A percentile compares a stretch with the other conserved stretches of the same genome.
phyloP scores from a whole-genome alignment of 1,140 invertebrate species.

The Atta texana region DNA sequence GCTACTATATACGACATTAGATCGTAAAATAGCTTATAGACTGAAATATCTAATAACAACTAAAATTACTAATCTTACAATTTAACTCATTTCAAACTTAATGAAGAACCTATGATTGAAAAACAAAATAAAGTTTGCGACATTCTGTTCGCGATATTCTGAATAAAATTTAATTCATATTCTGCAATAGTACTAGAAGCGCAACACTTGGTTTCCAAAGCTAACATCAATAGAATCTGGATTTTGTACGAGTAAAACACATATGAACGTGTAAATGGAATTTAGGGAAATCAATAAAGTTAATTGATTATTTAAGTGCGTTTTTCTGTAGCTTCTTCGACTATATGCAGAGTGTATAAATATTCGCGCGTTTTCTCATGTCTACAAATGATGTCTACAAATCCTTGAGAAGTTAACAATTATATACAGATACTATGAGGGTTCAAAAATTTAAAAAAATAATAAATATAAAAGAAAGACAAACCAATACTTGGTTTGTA shows the following conservation, averaged over 20 bases:
- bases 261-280: neutral
- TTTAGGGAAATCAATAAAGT: neutral
- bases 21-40: constrained; percentile 30
- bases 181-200: constrained; percentile 15
- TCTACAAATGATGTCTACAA: no score
- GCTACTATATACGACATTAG: constrained; percentile 25
- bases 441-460: no score
- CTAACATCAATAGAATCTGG: neutral
- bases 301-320: neutral
- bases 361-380: neutral
- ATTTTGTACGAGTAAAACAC: constrained; percentile 32
- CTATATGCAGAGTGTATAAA: constrained; percentile 18
- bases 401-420: neutral
- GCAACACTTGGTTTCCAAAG: constrained; percentile 13
- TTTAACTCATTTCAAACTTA: constrained; percentile 19
- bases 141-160: neutral
- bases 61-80: constrained; percentile 32
- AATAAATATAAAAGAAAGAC: no score
- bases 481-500: no score
- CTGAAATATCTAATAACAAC: constrained; percentile 22
- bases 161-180: constrained; percentile 19
- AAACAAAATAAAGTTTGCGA: neutral
- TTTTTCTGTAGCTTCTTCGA: neutral
- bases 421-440: no score
- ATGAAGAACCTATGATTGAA: neutral